These are phyloP conservation scores for Xylophagus ater DNA, from an alignment of 2,888 invertebrate species.

Conservation along the genomic window DNA sequence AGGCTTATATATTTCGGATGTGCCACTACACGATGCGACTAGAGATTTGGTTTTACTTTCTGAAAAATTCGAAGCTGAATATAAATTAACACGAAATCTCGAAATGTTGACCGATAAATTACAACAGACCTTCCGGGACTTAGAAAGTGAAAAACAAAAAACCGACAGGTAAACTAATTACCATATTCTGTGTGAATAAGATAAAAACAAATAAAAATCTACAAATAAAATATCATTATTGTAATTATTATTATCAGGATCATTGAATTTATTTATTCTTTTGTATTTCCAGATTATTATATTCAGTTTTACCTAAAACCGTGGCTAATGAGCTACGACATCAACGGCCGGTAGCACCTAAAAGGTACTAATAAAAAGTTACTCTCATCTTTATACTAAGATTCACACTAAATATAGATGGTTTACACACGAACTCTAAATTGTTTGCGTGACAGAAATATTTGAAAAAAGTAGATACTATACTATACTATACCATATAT, in stretches of 20 bases:
- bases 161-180: constrained; percentile 67
- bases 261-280: constrained; percentile 19
- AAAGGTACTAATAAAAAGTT: no score
- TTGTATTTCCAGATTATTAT: constrained; percentile 58
- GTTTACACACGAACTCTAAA: no score
- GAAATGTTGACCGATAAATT: constrained; percentile 90
- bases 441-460: no score
- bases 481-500: no score
- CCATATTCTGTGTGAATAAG: background rate
- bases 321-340: constrained; percentile 93
- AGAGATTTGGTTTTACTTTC: constrained; percentile 90
- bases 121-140: constrained; percentile 85
- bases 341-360: constrained; percentile 79
- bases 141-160: constrained; percentile 90
- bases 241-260: background rate
- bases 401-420: no score
- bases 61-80: constrained; percentile 94
- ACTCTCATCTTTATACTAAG: no score
- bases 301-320: constrained; percentile 86
- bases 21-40: constrained; percentile 91
- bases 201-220: background rate
- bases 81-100: constrained; percentile 85
- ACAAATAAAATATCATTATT: no score
- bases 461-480: no score
- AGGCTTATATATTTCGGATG: constrained; percentile 86